Base-by-base conservation (phyloP, 2,113 vertebrate genomes). In the Megaceryle torquata region DNA sequence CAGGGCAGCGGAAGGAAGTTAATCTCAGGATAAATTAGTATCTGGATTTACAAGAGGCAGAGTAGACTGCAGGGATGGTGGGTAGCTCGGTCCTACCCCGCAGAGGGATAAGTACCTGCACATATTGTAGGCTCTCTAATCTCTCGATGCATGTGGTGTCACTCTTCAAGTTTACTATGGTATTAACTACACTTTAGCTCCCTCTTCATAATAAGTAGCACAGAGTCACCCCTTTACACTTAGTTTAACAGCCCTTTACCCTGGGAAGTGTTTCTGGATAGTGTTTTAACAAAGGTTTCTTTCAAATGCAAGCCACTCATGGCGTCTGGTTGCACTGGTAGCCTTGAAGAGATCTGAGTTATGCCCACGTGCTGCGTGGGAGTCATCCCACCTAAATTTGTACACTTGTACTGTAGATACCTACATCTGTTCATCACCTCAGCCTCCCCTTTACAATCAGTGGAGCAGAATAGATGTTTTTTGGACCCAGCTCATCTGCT, bases 341-440 rank as follows among this genome's bases (percentile, higher is more conserved):
- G 93, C 69, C 82, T 71, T 64, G 39, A 78, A 88, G 56, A 94
- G 28, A 90, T 91, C 72, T 70, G 51, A 93, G 64, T 77, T 82
- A 80, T 15, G 70, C 13, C 86, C 85, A 75, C 3, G 1, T 6
- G 11, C 29, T 84, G 9, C 3, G 81, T 92, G 53, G 81, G 93
- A 95, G 57, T 84, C 84, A 87, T 76, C 57, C 74, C 86, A 57
- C 77, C 53, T 82, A 95, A 93, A 95, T 69, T 25, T 93, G 57
- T 65, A 75, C 43, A 48, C 43, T 64, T 86, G 11, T 48, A 19
- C 71, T 64, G 57, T 43, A 87, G 81, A 82, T 88, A 67, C 56
- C 53, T 92, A 82, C 81, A 89, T 91, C 83, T 95, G 89, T 74
- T 95, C 48, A 79, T 59, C 93, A 91, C 91, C 53, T 92, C 86